A percentile compares a stretch with the other conserved stretches of the same genome.
Evolutionary conservation across 2,888 invertebrate genomes (phyloP).

Genomic region (Philopedon plagiatum): DNA sequence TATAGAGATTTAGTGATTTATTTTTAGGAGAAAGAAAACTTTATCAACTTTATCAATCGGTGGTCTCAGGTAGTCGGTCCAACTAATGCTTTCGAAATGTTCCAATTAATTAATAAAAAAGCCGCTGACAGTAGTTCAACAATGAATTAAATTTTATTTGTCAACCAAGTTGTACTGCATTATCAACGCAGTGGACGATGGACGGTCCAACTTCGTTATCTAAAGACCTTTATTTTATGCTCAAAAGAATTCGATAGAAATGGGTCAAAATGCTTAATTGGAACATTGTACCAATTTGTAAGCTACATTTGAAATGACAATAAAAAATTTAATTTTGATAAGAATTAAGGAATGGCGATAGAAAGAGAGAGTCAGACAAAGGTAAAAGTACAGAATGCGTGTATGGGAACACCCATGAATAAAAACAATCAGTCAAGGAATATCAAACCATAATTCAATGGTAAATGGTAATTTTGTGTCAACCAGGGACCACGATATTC

Average conservation of each 20-base stretch:
- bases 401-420: conserved; percentile 50
- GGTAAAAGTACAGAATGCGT: conserved; percentile 8
- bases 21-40: conserved; percentile 25
- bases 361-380: neutral
- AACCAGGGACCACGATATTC: conserved; percentile 39
- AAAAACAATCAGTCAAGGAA: conserved; percentile 56
- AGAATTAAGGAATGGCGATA: conserved; percentile 33
- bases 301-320: conserved; percentile 37
- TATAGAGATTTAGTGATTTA: conserved; percentile 7
- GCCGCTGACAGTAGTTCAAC: too few relatives aligned
- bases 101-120: too few relatives aligned
- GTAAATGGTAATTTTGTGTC: conserved; percentile 56
- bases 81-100: conserved; percentile 49
- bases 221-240: conserved; percentile 25
- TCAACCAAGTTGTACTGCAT: too few relatives aligned
- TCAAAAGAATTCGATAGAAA: conserved; percentile 28
- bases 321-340: conserved; percentile 46
- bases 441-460: conserved; percentile 58
- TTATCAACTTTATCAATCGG: conserved; percentile 53
- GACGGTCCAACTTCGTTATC: conserved; percentile 3
- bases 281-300: conserved; percentile 45
- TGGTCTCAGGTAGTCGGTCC: conserved; percentile 55
- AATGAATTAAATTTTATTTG: too few relatives aligned
- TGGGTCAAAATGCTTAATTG: conserved; percentile 36
- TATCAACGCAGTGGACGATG: too few relatives aligned